Conservation (phyloP, 2,797 vertebrate species). For the Pyrrhura leucotis region DNA sequence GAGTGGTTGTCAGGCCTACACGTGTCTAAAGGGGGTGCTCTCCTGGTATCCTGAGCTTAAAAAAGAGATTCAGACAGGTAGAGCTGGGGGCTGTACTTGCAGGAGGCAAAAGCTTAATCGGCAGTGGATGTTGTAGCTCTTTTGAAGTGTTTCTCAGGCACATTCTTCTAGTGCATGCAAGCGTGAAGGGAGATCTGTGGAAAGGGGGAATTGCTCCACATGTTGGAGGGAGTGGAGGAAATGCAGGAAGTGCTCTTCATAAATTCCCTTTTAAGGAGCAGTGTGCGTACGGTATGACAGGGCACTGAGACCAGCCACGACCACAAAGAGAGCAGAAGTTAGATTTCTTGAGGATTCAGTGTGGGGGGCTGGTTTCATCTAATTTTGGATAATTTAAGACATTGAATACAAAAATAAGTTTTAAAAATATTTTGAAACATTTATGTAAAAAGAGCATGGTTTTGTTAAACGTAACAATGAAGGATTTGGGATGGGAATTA, state of each 20-base stretch:
- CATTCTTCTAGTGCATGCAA: neutral
- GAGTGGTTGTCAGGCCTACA: rapidly evolving
- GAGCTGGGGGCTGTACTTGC: neutral
- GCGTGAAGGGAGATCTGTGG: neutral
- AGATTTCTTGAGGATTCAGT: constrained; percentile 17
- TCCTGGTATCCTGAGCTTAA: neutral
- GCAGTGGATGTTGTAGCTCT: neutral
- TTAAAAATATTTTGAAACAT: constrained; percentile 62
- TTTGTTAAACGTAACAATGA: constrained; percentile 53
- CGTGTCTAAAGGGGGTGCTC: neutral
- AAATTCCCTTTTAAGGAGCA: constrained; percentile 5
- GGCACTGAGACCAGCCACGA: neutral
- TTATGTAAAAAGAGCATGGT: constrained; percentile 37
- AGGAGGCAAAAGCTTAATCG: neutral
- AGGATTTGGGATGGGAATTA: constrained; percentile 47
- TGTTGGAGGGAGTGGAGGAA: neutral
- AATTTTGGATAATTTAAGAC: constrained; percentile 33
- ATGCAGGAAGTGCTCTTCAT: neutral
- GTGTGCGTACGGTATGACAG: rapidly evolving
- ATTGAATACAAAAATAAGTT: constrained; percentile 51
- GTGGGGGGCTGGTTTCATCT: neutral
- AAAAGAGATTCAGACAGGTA: neutral
- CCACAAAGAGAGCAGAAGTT: neutral
- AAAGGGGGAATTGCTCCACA: neutral
- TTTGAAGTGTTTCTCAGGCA: neutral